Conservation (phyloP, 2,797 vertebrate species). For the Sebastes goodei region DNA sequence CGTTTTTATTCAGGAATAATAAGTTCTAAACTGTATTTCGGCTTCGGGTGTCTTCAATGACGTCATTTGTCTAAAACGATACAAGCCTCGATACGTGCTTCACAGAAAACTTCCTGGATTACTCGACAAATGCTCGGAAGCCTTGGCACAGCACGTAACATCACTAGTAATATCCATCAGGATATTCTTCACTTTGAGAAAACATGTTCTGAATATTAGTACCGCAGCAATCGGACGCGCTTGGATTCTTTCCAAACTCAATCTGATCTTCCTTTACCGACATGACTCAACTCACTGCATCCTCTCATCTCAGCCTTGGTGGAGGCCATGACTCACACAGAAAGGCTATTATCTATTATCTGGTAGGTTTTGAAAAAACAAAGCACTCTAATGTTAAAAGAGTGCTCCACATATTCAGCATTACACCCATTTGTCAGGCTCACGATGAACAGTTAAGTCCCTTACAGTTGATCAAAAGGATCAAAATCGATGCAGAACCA, state of each 20-base stretch:
- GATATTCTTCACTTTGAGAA: slow-evolving; percentile 14
- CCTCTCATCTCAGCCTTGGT: slow-evolving; percentile 25
- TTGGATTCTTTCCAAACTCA: slow-evolving; percentile 31
- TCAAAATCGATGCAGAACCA: not conserved
- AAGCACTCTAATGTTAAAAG: not conserved
- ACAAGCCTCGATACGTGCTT: no score
- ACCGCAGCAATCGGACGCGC: not conserved
- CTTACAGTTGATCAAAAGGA: no score
- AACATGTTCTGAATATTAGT: not conserved
- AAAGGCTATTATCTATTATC: slow-evolving; percentile 16
- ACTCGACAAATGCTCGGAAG: no score
- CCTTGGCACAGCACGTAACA: no score
- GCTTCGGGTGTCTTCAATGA: no score
- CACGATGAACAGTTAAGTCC: not conserved
- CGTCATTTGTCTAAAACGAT: no score
- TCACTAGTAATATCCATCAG: not conserved
- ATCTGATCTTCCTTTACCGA: slow-evolving; percentile 7
- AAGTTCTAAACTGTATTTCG: no score
- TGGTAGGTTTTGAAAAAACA: not conserved
- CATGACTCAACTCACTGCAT: slow-evolving; percentile 50
- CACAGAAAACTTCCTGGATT: no score
- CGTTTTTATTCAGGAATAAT: no score
- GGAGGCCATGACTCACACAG: slow-evolving; percentile 34
- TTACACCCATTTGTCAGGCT: not conserved
- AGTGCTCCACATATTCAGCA: not conserved